phyloP scores from a whole-genome alignment of 23 tunicate genomes.

The Styela clava region DNA sequence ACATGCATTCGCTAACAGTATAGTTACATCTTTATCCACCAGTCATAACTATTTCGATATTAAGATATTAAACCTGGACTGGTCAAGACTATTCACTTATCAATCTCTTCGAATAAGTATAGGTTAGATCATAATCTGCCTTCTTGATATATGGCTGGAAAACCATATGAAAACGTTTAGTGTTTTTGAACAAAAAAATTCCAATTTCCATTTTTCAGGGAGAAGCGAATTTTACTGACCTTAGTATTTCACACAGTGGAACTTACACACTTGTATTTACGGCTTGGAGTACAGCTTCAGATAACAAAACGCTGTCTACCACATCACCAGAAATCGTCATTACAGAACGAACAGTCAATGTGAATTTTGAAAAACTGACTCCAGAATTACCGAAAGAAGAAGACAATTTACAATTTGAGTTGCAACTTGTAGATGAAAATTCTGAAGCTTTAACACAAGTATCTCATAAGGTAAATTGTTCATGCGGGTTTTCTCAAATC shows the following conservation, averaged over 20 bases:
- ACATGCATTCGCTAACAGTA: too few relatives aligned
- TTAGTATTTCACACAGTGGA: constrained; percentile 44
- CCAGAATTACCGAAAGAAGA: background rate
- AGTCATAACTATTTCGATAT: too few relatives aligned
- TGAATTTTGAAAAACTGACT: background rate
- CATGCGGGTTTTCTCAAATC: too few relatives aligned
- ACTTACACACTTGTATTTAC: constrained; percentile 35
- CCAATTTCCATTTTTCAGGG: constrained; percentile 37
- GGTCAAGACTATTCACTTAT: too few relatives aligned
- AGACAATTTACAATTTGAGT: background rate
- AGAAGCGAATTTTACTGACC: constrained; percentile 30
- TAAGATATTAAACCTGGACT: too few relatives aligned
- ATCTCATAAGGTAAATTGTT: background rate
- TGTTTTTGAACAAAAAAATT: too few relatives aligned
- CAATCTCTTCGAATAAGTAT: too few relatives aligned
- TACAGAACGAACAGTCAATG: background rate
- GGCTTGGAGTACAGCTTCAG: background rate
- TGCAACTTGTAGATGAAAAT: background rate
- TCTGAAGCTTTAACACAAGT: background rate
- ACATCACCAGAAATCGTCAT: background rate
- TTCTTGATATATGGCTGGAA: too few relatives aligned
- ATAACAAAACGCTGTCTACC: background rate
- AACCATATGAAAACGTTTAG: too few relatives aligned
- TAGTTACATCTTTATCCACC: too few relatives aligned
- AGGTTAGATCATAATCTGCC: too few relatives aligned